These are phyloP conservation scores for Alosa sapidissima DNA, from an alignment of 2,797 vertebrate genomes.

Conservation along the genomic window DNA sequence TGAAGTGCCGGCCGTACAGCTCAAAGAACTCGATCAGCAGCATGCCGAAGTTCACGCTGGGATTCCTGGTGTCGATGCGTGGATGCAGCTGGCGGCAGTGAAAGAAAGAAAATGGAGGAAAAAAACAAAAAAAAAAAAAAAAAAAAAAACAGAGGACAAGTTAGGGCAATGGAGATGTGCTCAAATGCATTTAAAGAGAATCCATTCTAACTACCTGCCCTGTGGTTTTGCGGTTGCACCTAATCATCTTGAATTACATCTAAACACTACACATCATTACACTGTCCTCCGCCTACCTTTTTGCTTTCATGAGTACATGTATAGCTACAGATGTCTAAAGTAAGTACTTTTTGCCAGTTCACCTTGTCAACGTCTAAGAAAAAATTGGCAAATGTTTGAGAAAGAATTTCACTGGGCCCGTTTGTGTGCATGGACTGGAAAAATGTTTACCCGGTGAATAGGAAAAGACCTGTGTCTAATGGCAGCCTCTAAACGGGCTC, in stretches of 20 bases:
- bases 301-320: neutral
- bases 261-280: neutral
- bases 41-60: constrained; percentile 91
- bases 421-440: neutral
- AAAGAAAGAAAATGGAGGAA: neutral
- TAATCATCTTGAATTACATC: neutral
- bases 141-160: neutral
- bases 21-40: constrained; percentile 99
- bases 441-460: neutral
- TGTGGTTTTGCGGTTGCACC: neutral
- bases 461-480: neutral
- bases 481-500: neutral
- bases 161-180: neutral
- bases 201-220: neutral
- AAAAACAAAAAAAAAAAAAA: no score
- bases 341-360: neutral
- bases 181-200: neutral
- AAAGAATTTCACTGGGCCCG: neutral
- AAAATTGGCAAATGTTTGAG: neutral
- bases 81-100: constrained; percentile 83
- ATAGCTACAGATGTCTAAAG: neutral
- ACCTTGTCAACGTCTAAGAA: neutral
- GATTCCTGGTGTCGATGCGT: constrained; percentile 89
- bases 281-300: neutral
- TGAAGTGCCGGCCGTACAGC: constrained; percentile 97